Evolutionary conservation across 2,797 vertebrate species (phyloP), one percentile per base, ranked within the genome.

Genomic region (Falco naumanni): DNA sequence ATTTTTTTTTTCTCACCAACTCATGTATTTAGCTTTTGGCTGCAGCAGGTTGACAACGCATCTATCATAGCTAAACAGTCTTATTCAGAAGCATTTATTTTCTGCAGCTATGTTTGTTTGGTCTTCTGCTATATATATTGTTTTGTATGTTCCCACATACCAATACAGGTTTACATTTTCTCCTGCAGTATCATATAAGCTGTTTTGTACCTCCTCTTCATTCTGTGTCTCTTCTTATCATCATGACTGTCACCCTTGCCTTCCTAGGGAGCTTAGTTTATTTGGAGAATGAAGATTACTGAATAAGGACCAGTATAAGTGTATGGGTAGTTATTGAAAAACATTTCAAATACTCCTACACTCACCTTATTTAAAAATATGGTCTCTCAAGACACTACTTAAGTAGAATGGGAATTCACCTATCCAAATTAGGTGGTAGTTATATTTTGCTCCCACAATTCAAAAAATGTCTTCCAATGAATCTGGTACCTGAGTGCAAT

Each of bases 11-110:
- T 26, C 80, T 89, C 75, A 95, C 76, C 76, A 97, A 83, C 84
- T 86, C 92, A n/a, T 69, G 90, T 95, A 92, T 96, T 95, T 96
- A 92, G 84, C 82, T 97, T 87, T 96, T 95, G 93, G 74, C 91
- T 64, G 76, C 87, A 93, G 89, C 78, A 84, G 71, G 87, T 25
- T 96, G 96, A 95, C 94, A 96, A 97, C 15, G 19, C 81, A 97
- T 94, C 94, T 94, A 96, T 96, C 95, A 96, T 57, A 64, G 89
- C 89, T 94, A 95, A 97, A 95, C 84, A 95, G 86, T 85, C 88
- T 93, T 81, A 89, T 90, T 94, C 93, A 95, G 74, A 94, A 72
- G 80, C 88, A 89, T 94, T 97, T 94, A 2, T 91, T 97, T 94
- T 81, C 91, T 74, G 84, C 61, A 93, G 81, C 59, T 66, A 4